Percentiles rank a stretch among this genome's conserved stretches.
Evolutionary conservation across 2,113 vertebrate genomes (phyloP).

Genomic region (Recurvirostra avosetta): DNA sequence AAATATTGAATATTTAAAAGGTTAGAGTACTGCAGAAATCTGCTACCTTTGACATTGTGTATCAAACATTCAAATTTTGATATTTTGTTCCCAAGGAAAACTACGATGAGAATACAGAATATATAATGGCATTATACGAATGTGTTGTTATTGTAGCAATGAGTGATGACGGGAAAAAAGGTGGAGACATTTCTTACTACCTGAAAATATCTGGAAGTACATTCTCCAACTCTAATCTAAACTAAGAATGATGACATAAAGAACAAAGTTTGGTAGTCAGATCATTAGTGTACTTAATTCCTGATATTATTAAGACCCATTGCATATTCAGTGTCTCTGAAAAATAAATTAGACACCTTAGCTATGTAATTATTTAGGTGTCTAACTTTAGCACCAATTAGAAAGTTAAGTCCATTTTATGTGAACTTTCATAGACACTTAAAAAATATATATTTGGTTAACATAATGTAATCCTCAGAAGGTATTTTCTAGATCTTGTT

Average conservation of each 20-base stretch:
- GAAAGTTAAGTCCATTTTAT: background rate
- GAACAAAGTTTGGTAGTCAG: background rate
- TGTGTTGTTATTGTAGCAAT: background rate
- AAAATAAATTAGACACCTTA: background rate
- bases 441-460: background rate
- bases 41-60: background rate
- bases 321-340: background rate
- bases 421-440: background rate
- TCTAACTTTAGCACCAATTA: background rate
- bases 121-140: background rate
- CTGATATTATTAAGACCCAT: background rate
- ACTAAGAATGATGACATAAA: background rate
- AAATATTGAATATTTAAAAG: slow-evolving; percentile 19
- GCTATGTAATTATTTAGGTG: background rate
- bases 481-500: background rate
- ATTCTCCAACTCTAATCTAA: background rate
- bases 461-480: background rate
- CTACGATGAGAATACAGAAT: background rate
- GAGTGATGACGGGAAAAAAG: background rate
- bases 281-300: background rate
- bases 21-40: background rate
- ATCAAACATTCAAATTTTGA: background rate
- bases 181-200: background rate
- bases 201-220: background rate
- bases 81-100: background rate